Percentiles rank a stretch among this genome's conserved stretches.
phyloP scores from a whole-genome alignment of 2,888 invertebrate genomes.

The Eremobia ochroleuca region DNA sequence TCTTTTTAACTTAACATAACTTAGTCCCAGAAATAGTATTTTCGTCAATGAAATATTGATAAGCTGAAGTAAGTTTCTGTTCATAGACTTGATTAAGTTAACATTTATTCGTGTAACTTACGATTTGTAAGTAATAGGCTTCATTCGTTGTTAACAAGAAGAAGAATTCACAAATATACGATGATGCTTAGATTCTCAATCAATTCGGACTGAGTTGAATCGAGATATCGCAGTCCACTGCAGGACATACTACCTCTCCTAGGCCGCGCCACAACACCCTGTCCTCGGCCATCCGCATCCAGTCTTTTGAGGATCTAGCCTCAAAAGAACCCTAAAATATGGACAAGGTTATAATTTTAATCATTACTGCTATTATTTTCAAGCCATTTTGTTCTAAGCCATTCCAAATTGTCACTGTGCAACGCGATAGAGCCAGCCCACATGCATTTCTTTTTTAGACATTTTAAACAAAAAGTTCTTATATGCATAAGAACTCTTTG shows the following conservation, averaged over 20 bases:
- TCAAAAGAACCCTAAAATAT: not conserved
- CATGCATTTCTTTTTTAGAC: not conserved
- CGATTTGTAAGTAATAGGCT: not conserved
- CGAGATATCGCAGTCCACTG: not conserved
- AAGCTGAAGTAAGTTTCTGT: conserved; percentile 14
- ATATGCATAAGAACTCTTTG: conserved; percentile 29
- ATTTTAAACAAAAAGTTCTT: conserved; percentile 15
- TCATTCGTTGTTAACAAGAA: not conserved
- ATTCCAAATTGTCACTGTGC: not conserved
- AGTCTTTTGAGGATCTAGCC: not conserved
- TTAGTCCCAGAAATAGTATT: conserved; percentile 8
- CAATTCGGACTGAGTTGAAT: not conserved
- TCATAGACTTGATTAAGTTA: conserved; percentile 14
- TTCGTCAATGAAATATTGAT: conserved; percentile 30
- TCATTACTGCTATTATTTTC: not conserved
- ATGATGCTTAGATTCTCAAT: not conserved
- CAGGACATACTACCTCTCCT: not conserved
- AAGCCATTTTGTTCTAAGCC: not conserved
- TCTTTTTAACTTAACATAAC: not conserved
- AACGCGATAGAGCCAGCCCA: not conserved
- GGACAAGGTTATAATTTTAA: not conserved
- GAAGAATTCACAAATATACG: not conserved
- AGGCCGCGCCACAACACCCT: not conserved
- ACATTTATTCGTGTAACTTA: not conserved
- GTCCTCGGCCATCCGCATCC: not conserved